A percentile compares a stretch with the other conserved stretches of the same genome.
These are phyloP conservation scores for Dasysyrphus tricinctus DNA, from an alignment of 2,888 invertebrate genomes.

Conservation along the genomic window DNA sequence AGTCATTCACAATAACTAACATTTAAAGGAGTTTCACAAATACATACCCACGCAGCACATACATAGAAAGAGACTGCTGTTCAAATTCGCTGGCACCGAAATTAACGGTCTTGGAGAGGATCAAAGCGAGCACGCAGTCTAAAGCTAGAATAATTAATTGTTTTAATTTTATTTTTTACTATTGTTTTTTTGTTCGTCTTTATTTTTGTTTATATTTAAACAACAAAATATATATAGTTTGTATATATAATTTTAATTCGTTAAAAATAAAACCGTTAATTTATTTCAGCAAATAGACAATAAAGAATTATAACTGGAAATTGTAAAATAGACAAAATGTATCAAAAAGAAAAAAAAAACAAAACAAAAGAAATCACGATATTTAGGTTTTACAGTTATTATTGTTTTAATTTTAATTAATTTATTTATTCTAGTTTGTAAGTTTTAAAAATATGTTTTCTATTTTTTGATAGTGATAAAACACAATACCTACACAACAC, in stretches of 20 bases:
- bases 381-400: slow-evolving; percentile 37
- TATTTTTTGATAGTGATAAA: slow-evolving; percentile 44
- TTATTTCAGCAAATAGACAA: slow-evolving; percentile 75
- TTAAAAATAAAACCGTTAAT: slow-evolving; percentile 60
- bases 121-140: slow-evolving; percentile 57
- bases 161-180: slow-evolving; percentile 46
- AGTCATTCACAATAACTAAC: slow-evolving; percentile 78
- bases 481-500: slow-evolving; percentile 56
- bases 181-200: slow-evolving; percentile 8
- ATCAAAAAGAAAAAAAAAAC: slow-evolving; percentile 2
- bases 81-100: slow-evolving; percentile 21
- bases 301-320: slow-evolving; percentile 64
- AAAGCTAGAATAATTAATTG: slow-evolving; percentile 68
- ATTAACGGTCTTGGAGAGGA: slow-evolving; percentile 30
- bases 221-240: slow-evolving; percentile 60
- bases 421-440: slow-evolving; percentile 71
- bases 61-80: slow-evolving; percentile 20
- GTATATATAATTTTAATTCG: slow-evolving; percentile 58
- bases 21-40: slow-evolving; percentile 39
- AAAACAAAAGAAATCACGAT: slow-evolving; percentile 37
- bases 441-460: slow-evolving; percentile 28
- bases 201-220: slow-evolving; percentile 32
- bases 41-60: slow-evolving; percentile 35
- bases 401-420: slow-evolving; percentile 44
- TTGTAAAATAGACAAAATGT: slow-evolving; percentile 54